Base-by-base conservation (phyloP, 2,888 invertebrate genomes). In the Gandaritis pyraliata region DNA sequence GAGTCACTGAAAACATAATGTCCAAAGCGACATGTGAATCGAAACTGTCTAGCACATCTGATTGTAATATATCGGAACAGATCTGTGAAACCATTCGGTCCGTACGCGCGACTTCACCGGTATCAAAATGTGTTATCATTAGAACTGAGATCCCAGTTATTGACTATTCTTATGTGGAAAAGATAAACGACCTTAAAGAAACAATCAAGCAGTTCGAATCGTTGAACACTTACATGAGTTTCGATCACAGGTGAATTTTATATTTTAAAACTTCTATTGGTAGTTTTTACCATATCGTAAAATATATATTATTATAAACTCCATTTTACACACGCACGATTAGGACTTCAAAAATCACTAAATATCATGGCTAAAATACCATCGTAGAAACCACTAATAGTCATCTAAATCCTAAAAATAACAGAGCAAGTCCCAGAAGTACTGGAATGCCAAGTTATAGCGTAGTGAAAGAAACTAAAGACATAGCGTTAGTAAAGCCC, bases 131-230 rank as follows among this genome's bases (percentile, higher is more conserved):
- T 64, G 72, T 90, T 30, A 83, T 91, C 5, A 81, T 92, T 45
- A 82, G 79, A 62, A 81, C 83, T 12, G 89, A 89, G 71, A 75
- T 85, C 36, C 88, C 89, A 8, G 68, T 77, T 6, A 82, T 94
- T 38, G 94, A 94, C 65, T 93, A 93, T 13, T 93, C 93, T 56
- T 92, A 95, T 67, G 76, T 93, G 47, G 87, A 93, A 68, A 95
- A 94, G n/a, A 81, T 95, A 64, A 90, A 92, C 67, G 91, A 92
- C 58, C 85, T 96, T 46, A 95, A 94, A 73, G 85, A 90, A 62
- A 95, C 95, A 38, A 85, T 96, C 64, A 94, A 93, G 70, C 92
- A 93, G 73, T 95, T 95, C 76, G 94, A 95, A 72, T 87, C 93
- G 74, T 91, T 94, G 71, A 94, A 93, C 66, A 92, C 93, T 53